Base-by-base conservation (phyloP, 2,797 vertebrate species). In the Hybognathus amarus region DNA sequence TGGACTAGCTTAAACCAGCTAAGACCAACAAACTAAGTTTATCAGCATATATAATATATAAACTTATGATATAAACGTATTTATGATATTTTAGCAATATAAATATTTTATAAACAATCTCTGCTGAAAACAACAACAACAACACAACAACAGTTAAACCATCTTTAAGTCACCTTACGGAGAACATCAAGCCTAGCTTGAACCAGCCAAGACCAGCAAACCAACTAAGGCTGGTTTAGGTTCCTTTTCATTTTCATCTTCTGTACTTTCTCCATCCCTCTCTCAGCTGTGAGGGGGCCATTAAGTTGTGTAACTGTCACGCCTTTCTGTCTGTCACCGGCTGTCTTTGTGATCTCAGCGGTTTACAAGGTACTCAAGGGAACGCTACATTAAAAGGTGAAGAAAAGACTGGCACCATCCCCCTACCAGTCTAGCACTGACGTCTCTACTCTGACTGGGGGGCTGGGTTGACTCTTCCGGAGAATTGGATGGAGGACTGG, bases 311-410 rank as follows among this genome's bases (percentile, higher is more conserved):
- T 87, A 79, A 4, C 86, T 70, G 89, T 91, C 90, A 91, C 78
- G 68, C 87, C 87, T 91, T 87, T 93, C 88, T 88, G 89, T 91
- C 89, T 91, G 89, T 82, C 84, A 85, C 68, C 33, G 30, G 50
- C 86, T 88, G 87, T 88, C 89, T 91, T 89, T 90, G 90, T 90
- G 85, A 86, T 90, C 87, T 76, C 88, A 87, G 84, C 87, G 66
- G 88, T 93, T 94, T 92, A 92, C 91, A 93, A 91, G 89, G 85
- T 91, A 90, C 91, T 88, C 80, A 86, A 81, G 89, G 91, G 90
- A 88, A 91, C 87, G 82, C 83, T 89, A 87, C 90, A 89, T 89
- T 93, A 90, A 90, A 92, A 89, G 89, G 88, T 90, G 91, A 88
- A 90, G 90, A 82, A 91, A 90, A 88, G 89, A 88, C 88, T 91